Conservation (phyloP, 2,888 invertebrate genomes). For the Dione vanillae region DNA sequence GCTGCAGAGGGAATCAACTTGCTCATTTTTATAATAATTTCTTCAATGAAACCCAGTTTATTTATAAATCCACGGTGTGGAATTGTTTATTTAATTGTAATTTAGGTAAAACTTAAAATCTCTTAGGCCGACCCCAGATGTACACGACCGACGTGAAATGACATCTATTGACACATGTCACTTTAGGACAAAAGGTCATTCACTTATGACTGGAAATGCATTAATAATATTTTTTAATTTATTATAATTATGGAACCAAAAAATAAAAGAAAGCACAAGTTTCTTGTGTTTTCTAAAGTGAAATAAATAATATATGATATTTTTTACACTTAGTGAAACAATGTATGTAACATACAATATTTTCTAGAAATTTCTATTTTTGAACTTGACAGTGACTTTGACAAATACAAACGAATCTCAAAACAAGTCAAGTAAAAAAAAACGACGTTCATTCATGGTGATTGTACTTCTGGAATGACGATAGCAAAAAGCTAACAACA, state of each 20-base stretch:
- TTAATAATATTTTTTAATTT: not conserved
- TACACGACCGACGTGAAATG: conserved; percentile 17
- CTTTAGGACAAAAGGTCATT: conserved; percentile 47
- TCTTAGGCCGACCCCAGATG: conserved; percentile 41
- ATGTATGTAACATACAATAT: not conserved
- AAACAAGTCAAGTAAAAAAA: conserved; percentile 10
- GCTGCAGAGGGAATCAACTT: conserved; percentile 70
- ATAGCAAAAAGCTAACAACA: not conserved
- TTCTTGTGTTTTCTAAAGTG: not conserved
- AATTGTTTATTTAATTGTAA: conserved; percentile 45
- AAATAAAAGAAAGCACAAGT: not conserved
- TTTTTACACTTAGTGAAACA: no score
- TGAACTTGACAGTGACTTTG: conserved; percentile 20
- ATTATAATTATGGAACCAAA: not conserved
- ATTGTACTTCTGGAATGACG: conserved; percentile 3
- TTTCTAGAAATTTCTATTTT: conserved; percentile 26
- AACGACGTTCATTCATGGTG: conserved; percentile 34
- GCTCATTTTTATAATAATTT: conserved; percentile 70
- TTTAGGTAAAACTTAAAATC: conserved; percentile 28
- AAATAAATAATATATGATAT: no score
- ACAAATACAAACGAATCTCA: conserved; percentile 8
- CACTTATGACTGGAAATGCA: conserved; percentile 33
- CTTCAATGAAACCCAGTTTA: conserved; percentile 72
- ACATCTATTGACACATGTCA: conserved; percentile 36
- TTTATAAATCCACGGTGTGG: conserved; percentile 58